Conservation (phyloP, 2,888 invertebrate genomes). For the Villa cingulata region DNA sequence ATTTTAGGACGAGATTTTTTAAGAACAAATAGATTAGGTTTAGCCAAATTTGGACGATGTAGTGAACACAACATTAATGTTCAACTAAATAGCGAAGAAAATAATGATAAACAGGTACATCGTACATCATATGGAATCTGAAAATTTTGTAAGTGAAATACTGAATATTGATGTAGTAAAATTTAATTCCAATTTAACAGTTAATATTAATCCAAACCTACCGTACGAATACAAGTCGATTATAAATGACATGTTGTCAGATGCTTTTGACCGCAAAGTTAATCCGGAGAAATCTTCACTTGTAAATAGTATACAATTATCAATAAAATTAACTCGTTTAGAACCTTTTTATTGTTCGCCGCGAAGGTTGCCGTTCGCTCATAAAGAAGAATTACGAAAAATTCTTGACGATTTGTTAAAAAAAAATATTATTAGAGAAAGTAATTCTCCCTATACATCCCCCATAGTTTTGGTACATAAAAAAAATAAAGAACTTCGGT, state of each 20-base stretch:
- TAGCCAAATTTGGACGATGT: not conserved
- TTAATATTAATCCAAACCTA: not conserved
- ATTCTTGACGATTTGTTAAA: slow-evolving; percentile 5
- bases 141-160: not conserved
- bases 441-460: slow-evolving; percentile 7
- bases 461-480: slow-evolving; percentile 9
- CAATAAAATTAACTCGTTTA: not conserved
- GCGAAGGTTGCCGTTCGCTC: not conserved
- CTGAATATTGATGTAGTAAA: not conserved
- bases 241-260: not conserved
- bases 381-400: not conserved
- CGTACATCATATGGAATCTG: not conserved
- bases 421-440: slow-evolving; percentile 5
- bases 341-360: not conserved
- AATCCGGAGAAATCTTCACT: not conserved
- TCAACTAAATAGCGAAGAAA: not conserved
- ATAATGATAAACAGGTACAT: not conserved
- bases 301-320: not conserved
- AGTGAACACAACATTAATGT: not conserved
- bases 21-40: not conserved
- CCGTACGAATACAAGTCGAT: not conserved
- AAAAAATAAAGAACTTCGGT: slow-evolving; percentile 2
- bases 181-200: not conserved
- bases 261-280: not conserved
- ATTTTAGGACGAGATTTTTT: not conserved